Percentiles rank a stretch among this genome's conserved stretches.
Evolutionary conservation across 2,888 invertebrate genomes (phyloP).

Genomic region (Chaetogeoica ovagalla): DNA sequence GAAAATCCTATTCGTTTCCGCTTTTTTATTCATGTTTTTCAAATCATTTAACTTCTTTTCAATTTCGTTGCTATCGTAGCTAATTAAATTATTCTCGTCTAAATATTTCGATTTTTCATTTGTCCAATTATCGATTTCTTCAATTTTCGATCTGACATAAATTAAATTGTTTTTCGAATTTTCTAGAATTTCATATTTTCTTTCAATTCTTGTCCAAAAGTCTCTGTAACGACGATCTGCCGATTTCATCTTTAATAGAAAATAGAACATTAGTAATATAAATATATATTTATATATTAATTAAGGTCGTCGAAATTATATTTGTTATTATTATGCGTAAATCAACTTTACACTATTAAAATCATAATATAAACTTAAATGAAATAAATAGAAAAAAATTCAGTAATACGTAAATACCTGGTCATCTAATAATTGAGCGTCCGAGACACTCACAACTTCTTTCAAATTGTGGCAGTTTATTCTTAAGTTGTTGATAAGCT

Average conservation of each 20-base stretch:
- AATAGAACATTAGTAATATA: too few species aligned
- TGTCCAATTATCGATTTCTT: conserved; percentile 52
- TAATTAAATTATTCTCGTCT: conserved; percentile 38
- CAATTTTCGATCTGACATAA: conserved; percentile 59
- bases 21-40: conserved; percentile 57
- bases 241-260: conserved; percentile 69
- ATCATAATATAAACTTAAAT: background rate
- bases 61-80: conserved; percentile 43
- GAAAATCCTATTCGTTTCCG: conserved; percentile 59
- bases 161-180: conserved; percentile 82
- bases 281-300: conserved; percentile 14
- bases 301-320: background rate
- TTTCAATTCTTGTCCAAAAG: conserved; percentile 78
- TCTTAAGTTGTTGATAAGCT: conserved; percentile 72
- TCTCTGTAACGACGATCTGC: conserved; percentile 83
- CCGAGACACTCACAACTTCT: conserved; percentile 81
- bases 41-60: conserved; percentile 52
- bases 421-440: conserved; percentile 88
- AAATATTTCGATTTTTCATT: conserved; percentile 37
- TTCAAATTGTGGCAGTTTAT: conserved; percentile 72
- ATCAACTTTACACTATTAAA: conserved; percentile 10
- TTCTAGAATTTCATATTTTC: conserved; percentile 81
- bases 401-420: conserved; percentile 63
- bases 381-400: background rate
- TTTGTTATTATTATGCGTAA: background rate